A percentile compares a stretch with the other conserved stretches of the same genome.
Conservation (phyloP, 1,140 invertebrate genomes). For the Thaumetopoea pityocampa region DNA sequence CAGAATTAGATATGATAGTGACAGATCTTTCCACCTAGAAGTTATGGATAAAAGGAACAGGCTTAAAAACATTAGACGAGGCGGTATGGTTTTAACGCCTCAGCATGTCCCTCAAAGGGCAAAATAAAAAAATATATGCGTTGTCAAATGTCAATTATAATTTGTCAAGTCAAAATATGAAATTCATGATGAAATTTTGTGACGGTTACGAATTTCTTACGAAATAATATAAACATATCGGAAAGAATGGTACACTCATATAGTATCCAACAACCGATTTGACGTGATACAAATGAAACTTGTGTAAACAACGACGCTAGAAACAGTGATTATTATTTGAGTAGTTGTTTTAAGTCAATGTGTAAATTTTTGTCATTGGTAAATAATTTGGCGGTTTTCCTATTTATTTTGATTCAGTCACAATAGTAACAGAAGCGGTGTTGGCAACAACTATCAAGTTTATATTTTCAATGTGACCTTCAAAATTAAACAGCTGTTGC, state of each 20-base stretch:
- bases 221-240: slow-evolving; percentile 26
- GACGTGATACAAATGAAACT: too few relatives aligned
- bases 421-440: slow-evolving; percentile 21
- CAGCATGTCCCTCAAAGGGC: neutral
- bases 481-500: slow-evolving; percentile 58
- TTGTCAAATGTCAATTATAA: slow-evolving; percentile 44
- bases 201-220: slow-evolving; percentile 33
- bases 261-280: neutral
- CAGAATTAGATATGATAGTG: too few relatives aligned
- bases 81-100: too few relatives aligned
- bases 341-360: slow-evolving; percentile 12
- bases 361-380: slow-evolving; percentile 19
- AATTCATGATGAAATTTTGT: slow-evolving; percentile 39
- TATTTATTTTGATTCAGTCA: slow-evolving; percentile 47
- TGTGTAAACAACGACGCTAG: too few relatives aligned
- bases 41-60: too few relatives aligned
- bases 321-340: slow-evolving; percentile 13
- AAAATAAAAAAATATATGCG: neutral
- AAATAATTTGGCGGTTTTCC: slow-evolving; percentile 53
- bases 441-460: slow-evolving; percentile 43
- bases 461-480: slow-evolving; percentile 43
- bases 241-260: neutral
- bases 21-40: too few relatives aligned
- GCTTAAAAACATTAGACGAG: too few relatives aligned
- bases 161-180: slow-evolving; percentile 12